These are phyloP conservation scores for Spodoptera picta DNA, from an alignment of 2,888 invertebrate species.

Conservation along the genomic window DNA sequence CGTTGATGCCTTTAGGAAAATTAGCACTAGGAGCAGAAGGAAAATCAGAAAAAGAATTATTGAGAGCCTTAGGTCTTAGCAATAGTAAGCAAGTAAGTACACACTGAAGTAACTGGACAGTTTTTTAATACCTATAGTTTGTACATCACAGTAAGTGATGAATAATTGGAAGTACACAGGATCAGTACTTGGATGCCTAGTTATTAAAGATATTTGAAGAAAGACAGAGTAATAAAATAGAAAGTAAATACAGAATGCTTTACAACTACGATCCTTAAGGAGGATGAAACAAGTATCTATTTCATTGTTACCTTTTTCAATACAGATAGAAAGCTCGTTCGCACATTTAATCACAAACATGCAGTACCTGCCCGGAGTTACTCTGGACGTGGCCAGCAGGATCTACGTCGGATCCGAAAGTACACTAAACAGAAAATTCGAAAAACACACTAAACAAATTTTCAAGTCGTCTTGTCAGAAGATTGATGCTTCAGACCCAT, in stretches of 20 bases:
- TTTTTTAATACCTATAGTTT: no score
- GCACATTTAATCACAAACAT: conserved; percentile 50
- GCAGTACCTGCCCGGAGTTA: conserved; percentile 74
- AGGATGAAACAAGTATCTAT: no score
- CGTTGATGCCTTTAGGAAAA: conserved; percentile 71
- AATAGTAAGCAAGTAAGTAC: conserved; percentile 30
- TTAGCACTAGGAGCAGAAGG: conserved; percentile 66
- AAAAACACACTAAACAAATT: conserved; percentile 78
- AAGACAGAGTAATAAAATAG: no score
- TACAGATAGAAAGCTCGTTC: conserved; percentile 45
- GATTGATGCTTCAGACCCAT: conserved; percentile 85
- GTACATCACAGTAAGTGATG: no score
- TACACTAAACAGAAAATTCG: conserved; percentile 82
- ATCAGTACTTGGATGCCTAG: no score
- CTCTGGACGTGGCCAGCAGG: conserved; percentile 90
- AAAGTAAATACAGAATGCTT: no score
- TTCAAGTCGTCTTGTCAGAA: conserved; percentile 88
- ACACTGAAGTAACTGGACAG: no score
- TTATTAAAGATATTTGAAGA: no score
- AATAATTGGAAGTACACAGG: no score
- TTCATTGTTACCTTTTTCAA: neutral
- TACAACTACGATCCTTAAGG: no score
- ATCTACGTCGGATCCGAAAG: conserved; percentile 84
- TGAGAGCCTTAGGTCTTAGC: conserved; percentile 60
- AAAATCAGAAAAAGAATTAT: conserved; percentile 54